Evolutionary conservation across 2,888 invertebrate genomes (phyloP), one percentile per base, ranked within the genome.

Genomic region (Lycocerus yunnanus): DNA sequence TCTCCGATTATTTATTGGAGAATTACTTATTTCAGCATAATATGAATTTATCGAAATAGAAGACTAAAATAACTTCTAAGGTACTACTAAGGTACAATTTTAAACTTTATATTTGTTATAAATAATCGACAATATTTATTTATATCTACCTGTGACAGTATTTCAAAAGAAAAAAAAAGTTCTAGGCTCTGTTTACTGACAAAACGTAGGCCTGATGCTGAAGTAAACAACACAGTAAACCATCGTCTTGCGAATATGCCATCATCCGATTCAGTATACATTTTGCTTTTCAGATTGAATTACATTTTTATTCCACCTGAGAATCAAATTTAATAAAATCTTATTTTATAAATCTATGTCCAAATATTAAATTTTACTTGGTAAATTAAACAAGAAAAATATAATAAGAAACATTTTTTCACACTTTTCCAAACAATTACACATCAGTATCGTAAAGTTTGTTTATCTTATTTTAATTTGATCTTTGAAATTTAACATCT

Each of bases 401-500:
- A 0, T 43, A 6, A 43, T n/a, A n/a, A 6, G 43, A 43, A n/a
- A n/a, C 3, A 6, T 43, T n/a, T n/a, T 43, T 6, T n/a, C n/a
- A n/a, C 43, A 43, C 43, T 43, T 43, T 43, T 43, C n/a, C 43
- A 43, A n/a, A n/a, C 43, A 43, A 43, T 43, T 43, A 43, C 6
- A n/a, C n/a, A 43, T n/a, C n/a, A 43, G 8, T n/a, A 6, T 6
- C n/a, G n/a, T n/a, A 43, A 43, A 27, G 68, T 68, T 72, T 72
- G 58, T 72, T 72, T 60, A 68, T 43, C 67, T 68, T 61, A 68
- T 63, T 43, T 72, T 43, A 63, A 15, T 58, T 63, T 72, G 68
- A 73, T 73, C 66, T 65, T 66, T 16, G 69, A 72, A 69, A 73
- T 43, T 24, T 63, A 58, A 69, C 63, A 61, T 59, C 27, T 69